Base-by-base conservation (phyloP, 2,888 invertebrate genomes). In the Chelonus formosanus region DNA sequence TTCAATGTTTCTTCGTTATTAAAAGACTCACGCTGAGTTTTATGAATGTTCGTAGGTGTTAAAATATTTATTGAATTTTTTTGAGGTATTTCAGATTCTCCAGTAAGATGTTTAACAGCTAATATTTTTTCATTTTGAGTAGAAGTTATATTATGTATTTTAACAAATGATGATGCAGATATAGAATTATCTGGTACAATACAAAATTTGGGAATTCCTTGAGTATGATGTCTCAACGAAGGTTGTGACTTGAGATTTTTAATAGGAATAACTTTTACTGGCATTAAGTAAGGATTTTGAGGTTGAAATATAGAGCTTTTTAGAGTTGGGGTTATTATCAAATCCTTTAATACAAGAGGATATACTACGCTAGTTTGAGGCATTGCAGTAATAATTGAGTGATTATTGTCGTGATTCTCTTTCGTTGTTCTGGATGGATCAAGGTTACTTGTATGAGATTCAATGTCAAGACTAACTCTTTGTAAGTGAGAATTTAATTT, bases 201-300 rank as follows among this genome's bases (percentile, higher is more conserved):
- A 59, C 83, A 82, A 64, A 81, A 83, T 61, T 77, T 80, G 35
- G 83, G 83, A 61, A 82, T 73, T 20, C 80, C 82, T 57, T 82
- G 81, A 3, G 74, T 78, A 53, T 78, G 78, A 62, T 82, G 81
- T 20, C 80, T 67, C 8, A 81, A 65, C 3, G 83, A 80, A 2
- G 83, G 81, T 55, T 79, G 74, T 0, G 78, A 76, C 57, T 80
- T 80, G 43, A 82, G 71, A 54, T 78, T 78, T 3, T 80, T 76
- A 59, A 83, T 82, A 31, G 83, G 83, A 8, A 82, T 77, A 3
- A 83, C 78, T 3, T 81, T 79, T 44, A 81, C 75, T 1, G 82
- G 81, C 44, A 80, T 76, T 3, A 81, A 61, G 32, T 78, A 71
- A 3, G 79, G 74, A 58, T 78, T 78, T 61, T 77, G 77, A 52